A percentile compares a stretch with the other conserved stretches of the same genome.
Evolutionary conservation across 2,888 invertebrate genomes (phyloP).

Genomic region (Drosophila mettleri): DNA sequence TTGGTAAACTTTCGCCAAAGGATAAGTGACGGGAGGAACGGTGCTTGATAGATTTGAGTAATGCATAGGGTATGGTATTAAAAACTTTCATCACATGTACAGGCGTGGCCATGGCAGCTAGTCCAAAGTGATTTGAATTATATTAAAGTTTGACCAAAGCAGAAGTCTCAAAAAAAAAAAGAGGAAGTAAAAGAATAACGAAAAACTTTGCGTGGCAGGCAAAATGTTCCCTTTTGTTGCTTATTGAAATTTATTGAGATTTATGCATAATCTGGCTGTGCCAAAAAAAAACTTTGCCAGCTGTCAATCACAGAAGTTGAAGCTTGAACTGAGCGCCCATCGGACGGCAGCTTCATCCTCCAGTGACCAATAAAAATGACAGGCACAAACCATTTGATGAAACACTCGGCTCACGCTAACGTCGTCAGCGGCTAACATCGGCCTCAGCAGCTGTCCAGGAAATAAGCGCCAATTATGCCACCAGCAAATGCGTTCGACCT

Average conservation of each 20-base stretch:
- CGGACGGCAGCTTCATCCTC: conserved; percentile 52
- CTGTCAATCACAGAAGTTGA: conserved; percentile 73
- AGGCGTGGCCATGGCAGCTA: background rate
- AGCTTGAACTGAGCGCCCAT: conserved; percentile 1
- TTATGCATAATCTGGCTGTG: conserved; percentile 74
- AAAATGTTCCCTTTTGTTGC: conserved; percentile 57
- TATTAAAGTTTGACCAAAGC: conserved; percentile 8
- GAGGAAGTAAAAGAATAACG: conserved; percentile 2
- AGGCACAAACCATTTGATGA: conserved; percentile 74
- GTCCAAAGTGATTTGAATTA: conserved; percentile 26
- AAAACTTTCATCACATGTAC: conserved; percentile 50
- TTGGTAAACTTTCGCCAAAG: conserved; percentile 72
- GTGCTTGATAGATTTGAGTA: conserved; percentile 8
- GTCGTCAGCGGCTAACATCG: conserved; percentile 18
- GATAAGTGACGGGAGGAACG: conserved; percentile 10
- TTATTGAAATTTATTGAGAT: conserved; percentile 81
- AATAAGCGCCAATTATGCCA: conserved; percentile 83
- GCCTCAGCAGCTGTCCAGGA: conserved; percentile 78
- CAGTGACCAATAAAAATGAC: conserved; percentile 75
- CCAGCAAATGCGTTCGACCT: conserved; percentile 73
- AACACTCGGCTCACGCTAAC: conserved; percentile 42
- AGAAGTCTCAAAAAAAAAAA: conserved; percentile 7
- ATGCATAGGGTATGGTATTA: conserved; percentile 34
- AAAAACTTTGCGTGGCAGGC: background rate
- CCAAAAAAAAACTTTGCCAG: conserved; percentile 63